Evolutionary conservation across 2,888 invertebrate genomes (phyloP).

Genomic region (Andrena dorsata): DNA sequence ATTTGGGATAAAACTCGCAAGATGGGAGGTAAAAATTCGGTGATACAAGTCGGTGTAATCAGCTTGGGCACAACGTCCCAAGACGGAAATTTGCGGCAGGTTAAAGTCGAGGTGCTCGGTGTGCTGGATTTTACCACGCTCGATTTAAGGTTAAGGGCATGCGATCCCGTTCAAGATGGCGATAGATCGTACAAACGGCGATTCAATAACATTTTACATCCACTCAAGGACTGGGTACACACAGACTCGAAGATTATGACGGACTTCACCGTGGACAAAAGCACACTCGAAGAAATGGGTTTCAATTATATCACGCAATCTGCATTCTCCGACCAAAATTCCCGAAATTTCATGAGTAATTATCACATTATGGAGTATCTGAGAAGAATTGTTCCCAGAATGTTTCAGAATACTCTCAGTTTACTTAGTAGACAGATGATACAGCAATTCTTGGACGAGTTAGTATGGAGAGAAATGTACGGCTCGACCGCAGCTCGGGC

Average conservation of each 20-base stretch:
- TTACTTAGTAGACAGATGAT: conserved; percentile 93
- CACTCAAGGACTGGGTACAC: conserved; percentile 92
- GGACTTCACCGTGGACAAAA: conserved; percentile 94
- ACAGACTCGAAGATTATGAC: conserved; percentile 92
- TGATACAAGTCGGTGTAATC: conserved; percentile 90
- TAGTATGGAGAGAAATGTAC: conserved; percentile 95
- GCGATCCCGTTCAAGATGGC: conserved; percentile 92
- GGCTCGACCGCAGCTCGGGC: conserved; percentile 92
- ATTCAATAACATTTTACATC: conserved; percentile 93
- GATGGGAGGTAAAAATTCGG: conserved; percentile 88
- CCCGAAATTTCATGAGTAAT: conserved; percentile 88
- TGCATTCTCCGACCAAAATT: conserved; percentile 85
- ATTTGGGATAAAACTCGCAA: conserved; percentile 91
- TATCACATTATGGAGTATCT: conserved; percentile 95
- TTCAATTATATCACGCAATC: conserved; percentile 91
- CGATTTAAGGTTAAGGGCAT: conserved; percentile 91
- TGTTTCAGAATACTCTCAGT: conserved; percentile 95
- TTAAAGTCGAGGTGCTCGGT: conserved; percentile 95
- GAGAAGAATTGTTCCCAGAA: conserved; percentile 93
- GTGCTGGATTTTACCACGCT: conserved; percentile 90
- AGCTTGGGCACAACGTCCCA: conserved; percentile 95
- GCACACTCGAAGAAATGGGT: conserved; percentile 91
- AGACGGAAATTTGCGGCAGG: conserved; percentile 87
- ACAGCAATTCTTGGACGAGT: conserved; percentile 95
- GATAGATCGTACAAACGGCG: conserved; percentile 93